A percentile compares a stretch with the other conserved stretches of the same genome.
phyloP scores from a whole-genome alignment of 2,113 vertebrate species.

The Indicator indicator region DNA sequence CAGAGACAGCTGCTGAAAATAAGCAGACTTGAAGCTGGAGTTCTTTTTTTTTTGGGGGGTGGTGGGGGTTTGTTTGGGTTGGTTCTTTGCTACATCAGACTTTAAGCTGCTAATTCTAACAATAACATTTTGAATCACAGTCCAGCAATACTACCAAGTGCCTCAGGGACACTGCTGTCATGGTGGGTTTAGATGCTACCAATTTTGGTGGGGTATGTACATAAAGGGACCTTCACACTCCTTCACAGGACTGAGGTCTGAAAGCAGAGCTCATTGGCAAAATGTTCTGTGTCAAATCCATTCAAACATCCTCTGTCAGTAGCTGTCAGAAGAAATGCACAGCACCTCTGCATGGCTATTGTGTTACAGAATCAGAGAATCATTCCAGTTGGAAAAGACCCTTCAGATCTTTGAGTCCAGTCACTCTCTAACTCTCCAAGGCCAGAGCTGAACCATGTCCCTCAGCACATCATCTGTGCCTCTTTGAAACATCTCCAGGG shows the following conservation, averaged over 20 bases:
- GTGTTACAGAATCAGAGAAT: too few species aligned
- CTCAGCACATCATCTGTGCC: too few species aligned
- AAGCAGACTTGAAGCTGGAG: background rate
- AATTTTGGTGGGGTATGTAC: background rate
- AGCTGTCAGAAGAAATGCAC: background rate
- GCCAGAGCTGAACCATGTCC: too few species aligned
- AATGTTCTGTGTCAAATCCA: background rate
- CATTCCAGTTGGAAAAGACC: too few species aligned
- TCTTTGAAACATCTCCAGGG: too few species aligned
- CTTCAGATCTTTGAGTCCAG: too few species aligned
- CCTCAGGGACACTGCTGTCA: background rate
- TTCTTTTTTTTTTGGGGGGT: background rate
- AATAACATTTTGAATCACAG: background rate
- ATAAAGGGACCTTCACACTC: background rate
- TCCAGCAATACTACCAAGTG: background rate
- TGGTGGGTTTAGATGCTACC: background rate
- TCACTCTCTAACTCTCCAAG: too few species aligned
- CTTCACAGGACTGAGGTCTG: background rate
- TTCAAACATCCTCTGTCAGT: background rate
- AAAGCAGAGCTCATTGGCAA: background rate
- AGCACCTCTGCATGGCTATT: background rate
- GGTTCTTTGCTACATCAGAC: background rate
- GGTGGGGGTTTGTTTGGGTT: background rate
- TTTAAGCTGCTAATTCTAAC: background rate
- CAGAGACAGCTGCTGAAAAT: conserved; percentile 8